These are phyloP conservation scores for Pipistrellus nathusii DNA, from an alignment of 2,797 vertebrate genomes.

Conservation along the genomic window DNA sequence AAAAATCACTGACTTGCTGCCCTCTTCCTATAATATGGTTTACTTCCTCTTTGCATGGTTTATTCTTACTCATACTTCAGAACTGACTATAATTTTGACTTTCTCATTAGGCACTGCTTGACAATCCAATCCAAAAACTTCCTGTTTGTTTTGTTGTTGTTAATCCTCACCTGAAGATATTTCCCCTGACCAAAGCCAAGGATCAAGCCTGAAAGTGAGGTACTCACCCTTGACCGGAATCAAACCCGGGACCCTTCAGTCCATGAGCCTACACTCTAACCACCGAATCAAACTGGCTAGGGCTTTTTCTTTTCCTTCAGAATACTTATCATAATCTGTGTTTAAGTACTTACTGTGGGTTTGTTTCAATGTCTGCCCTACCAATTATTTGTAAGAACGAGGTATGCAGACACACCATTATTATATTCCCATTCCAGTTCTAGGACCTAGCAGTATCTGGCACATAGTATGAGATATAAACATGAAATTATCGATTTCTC, in stretches of 20 bases:
- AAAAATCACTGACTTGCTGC: neutral
- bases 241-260: too few relatives aligned
- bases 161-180: too few relatives aligned
- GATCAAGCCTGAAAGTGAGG: too few relatives aligned
- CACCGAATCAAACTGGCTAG: too few relatives aligned
- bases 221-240: too few relatives aligned
- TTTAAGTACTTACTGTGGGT: neutral
- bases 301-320: neutral
- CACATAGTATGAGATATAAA: neutral
- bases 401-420: neutral
- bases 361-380: conserved; percentile 22
- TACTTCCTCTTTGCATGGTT: neutral
- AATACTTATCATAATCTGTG: neutral
- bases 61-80: neutral
- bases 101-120: neutral
- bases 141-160: neutral
- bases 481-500: neutral
- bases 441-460: neutral
- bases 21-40: neutral
- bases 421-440: neutral
- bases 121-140: neutral
- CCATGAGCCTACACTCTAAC: too few relatives aligned
- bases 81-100: neutral
- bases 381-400: neutral
- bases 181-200: too few relatives aligned